Evolutionary conservation across 2,888 invertebrate genomes (phyloP).

Genomic region (Nycteola revayana): DNA sequence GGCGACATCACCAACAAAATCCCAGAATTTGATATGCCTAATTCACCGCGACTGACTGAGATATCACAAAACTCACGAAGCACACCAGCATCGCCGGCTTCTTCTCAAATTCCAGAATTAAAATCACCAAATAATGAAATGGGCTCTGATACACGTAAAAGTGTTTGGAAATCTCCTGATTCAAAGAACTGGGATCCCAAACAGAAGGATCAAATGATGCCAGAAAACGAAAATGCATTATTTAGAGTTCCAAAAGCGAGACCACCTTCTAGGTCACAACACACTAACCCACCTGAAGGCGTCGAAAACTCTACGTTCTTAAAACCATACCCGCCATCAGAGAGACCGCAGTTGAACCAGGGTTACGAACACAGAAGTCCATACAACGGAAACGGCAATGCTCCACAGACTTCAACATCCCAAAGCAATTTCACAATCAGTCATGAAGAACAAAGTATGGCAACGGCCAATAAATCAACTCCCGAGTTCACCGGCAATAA

Average conservation of each 20-base stretch:
- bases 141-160: constrained; percentile 58
- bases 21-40: constrained; percentile 72
- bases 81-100: constrained; percentile 64
- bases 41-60: constrained; percentile 68
- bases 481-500: constrained; percentile 66
- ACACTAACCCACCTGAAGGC: constrained; percentile 74
- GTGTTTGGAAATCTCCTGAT: constrained; percentile 76
- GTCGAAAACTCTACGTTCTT: constrained; percentile 81
- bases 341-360: constrained; percentile 63
- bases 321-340: constrained; percentile 84
- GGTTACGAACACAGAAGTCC: constrained; percentile 72
- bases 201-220: constrained; percentile 56
- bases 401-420: constrained; percentile 50
- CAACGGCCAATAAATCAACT: constrained; percentile 49
- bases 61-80: constrained; percentile 69
- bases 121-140: constrained; percentile 66
- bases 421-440: constrained; percentile 70
- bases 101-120: constrained; percentile 61
- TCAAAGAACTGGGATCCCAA: constrained; percentile 72
- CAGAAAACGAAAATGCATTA: constrained; percentile 76
- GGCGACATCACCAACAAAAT: constrained; percentile 59
- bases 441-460: constrained; percentile 65
- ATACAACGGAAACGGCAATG: constrained; percentile 55
- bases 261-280: constrained; percentile 83
- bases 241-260: constrained; percentile 85